Conservation (phyloP, 2,888 invertebrate genomes). For the Syritta pipiens region DNA sequence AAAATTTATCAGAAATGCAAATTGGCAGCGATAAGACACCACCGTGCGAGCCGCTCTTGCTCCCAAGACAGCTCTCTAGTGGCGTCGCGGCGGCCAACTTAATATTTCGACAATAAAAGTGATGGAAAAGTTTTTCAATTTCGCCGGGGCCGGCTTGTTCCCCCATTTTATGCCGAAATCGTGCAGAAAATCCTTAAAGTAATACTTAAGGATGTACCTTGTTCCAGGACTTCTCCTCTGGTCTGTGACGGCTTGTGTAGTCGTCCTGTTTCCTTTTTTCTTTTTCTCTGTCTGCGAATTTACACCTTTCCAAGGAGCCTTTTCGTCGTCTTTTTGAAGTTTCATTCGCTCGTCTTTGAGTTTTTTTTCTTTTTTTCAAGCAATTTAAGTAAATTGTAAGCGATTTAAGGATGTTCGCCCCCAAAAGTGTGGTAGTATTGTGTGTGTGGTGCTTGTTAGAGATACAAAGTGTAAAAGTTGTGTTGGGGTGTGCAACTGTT, state of each 20-base stretch:
- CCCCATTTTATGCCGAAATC: slow-evolving; percentile 58
- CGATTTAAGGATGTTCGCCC: slow-evolving; percentile 29
- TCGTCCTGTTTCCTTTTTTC: slow-evolving; percentile 6
- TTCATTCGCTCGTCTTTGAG: not conserved
- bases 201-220: slow-evolving; percentile 22
- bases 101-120: slow-evolving; percentile 67
- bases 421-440: no score
- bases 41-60: slow-evolving; percentile 31
- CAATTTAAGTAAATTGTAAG: slow-evolving; percentile 46
- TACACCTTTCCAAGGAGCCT: slow-evolving; percentile 14
- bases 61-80: slow-evolving; percentile 49
- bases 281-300: slow-evolving; percentile 1
- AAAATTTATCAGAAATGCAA: slow-evolving; percentile 65
- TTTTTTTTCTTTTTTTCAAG: slow-evolving; percentile 12
- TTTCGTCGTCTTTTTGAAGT: slow-evolving; percentile 7
- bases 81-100: slow-evolving; percentile 44
- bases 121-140: slow-evolving; percentile 68
- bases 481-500: slow-evolving; percentile 21
- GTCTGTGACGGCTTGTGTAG: not conserved
- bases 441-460: slow-evolving; percentile 13
- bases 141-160: slow-evolving; percentile 37
- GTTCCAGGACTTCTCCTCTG: not conserved
- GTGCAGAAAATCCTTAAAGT: slow-evolving; percentile 63
- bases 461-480: slow-evolving; percentile 31
- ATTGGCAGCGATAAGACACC: slow-evolving; percentile 61